Conservation (phyloP, 2,113 vertebrate species). For the Irena cyanogastra region DNA sequence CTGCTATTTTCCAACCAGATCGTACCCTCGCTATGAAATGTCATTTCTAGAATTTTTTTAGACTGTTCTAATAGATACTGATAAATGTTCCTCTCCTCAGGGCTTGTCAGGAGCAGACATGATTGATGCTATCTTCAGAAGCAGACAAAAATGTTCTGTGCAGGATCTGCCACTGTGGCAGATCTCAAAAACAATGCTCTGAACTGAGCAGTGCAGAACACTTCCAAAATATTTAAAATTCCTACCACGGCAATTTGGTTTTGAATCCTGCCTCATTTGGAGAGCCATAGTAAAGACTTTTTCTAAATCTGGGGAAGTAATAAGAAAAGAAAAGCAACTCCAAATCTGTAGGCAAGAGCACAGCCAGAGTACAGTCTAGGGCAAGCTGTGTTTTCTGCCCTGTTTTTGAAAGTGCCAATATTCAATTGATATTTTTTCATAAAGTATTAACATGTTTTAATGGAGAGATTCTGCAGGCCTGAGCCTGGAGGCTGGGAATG, state of each 20-base stretch:
- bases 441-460: background rate
- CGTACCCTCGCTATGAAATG: conserved; percentile 5
- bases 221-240: conserved; percentile 1
- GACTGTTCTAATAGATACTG: conserved; percentile 54
- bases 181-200: conserved; percentile 56
- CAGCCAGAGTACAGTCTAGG: background rate
- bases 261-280: conserved; percentile 7
- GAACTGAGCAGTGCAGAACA: conserved; percentile 2
- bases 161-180: conserved; percentile 48
- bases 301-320: background rate
- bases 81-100: conserved; percentile 65
- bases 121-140: conserved; percentile 68
- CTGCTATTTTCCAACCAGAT: conserved; percentile 43
- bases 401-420: background rate
- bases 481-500: background rate
- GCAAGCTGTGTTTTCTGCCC: background rate
- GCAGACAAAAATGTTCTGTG: conserved; percentile 46
- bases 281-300: background rate
- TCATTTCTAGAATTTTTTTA: conserved; percentile 52
- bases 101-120: conserved; percentile 60
- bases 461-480: background rate
- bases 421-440: background rate
- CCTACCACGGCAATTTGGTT: background rate
- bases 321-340: background rate
- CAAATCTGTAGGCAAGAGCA: background rate